phyloP scores from a whole-genome alignment of 2,888 invertebrate species.

The Plagodis dolabraria region DNA sequence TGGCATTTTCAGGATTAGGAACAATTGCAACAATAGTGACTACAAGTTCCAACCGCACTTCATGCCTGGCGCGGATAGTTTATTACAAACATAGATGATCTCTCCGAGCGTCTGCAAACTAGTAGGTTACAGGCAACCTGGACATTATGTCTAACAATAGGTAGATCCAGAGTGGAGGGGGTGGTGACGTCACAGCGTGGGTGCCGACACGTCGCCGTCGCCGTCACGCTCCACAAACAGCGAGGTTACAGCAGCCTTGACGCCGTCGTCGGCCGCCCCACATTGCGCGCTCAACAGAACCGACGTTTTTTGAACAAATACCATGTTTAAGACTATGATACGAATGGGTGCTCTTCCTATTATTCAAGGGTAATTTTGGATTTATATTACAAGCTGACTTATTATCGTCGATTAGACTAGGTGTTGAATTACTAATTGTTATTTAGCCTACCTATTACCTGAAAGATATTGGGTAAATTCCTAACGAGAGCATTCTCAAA shows the following conservation, averaged over 20 bases:
- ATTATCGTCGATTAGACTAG: too few species aligned
- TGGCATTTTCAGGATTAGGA: too few species aligned
- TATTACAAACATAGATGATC: background rate
- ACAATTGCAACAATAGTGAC: too few species aligned
- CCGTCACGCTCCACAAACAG: conserved; percentile 84
- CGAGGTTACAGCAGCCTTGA: conserved; percentile 82
- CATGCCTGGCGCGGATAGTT: too few species aligned
- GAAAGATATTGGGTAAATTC: too few species aligned
- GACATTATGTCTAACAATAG: conserved; percentile 7
- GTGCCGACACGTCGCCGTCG: conserved; percentile 83
- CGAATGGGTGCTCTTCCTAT: conserved; percentile 38
- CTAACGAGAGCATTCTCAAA: too few species aligned
- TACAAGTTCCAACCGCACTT: too few species aligned
- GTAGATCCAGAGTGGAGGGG: conserved; percentile 22
- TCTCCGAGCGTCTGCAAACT: background rate
- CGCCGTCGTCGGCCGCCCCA: conserved; percentile 71
- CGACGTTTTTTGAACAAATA: conserved; percentile 64
- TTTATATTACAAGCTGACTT: too few species aligned
- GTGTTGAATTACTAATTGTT: too few species aligned
- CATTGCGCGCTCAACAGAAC: conserved; percentile 76
- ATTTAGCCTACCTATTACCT: too few species aligned
- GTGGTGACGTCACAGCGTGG: conserved; percentile 76
- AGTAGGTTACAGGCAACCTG: conserved; percentile 7
- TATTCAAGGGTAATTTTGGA: conserved; percentile 13
- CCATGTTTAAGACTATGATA: conserved; percentile 47